A percentile compares a stretch with the other conserved stretches of the same genome.
Evolutionary conservation across 2,113 vertebrate genomes (phyloP).

Genomic region (Stegastes partitus): DNA sequence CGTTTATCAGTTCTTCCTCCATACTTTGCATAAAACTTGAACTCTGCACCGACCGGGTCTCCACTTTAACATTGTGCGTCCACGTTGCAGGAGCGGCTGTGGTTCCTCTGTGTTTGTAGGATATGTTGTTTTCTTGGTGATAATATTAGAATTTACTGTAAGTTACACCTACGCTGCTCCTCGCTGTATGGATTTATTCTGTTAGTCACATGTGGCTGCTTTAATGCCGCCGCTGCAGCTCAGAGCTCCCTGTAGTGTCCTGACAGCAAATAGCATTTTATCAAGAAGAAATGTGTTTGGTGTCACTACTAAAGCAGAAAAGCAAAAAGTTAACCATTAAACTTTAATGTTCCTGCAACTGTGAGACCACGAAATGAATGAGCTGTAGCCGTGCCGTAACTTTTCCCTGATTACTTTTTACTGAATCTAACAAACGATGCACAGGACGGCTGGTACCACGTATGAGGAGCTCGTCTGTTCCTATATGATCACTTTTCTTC

Average conservation of each 20-base stretch:
- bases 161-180: too few relatives aligned
- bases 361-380: constrained; percentile 7
- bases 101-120: too few relatives aligned
- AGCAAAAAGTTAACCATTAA: not conserved
- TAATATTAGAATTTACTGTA: too few relatives aligned
- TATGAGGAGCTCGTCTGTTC: constrained; percentile 6
- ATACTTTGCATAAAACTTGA: too few relatives aligned
- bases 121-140: too few relatives aligned
- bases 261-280: constrained; percentile 13
- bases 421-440: constrained; percentile 12
- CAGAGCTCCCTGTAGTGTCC: not conserved
- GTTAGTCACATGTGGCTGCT: too few relatives aligned
- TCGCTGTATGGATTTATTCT: too few relatives aligned
- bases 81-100: too few relatives aligned
- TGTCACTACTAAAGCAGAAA: not conserved
- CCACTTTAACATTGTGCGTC: too few relatives aligned
- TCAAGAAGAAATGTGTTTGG: constrained; percentile 13
- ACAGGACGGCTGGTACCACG: constrained; percentile 2
- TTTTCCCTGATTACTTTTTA: constrained; percentile 14
- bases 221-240: not conserved
- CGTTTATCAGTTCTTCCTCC: too few relatives aligned
- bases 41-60: too few relatives aligned
- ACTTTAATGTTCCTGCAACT: not conserved
- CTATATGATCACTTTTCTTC: constrained; percentile 30
- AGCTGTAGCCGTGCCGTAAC: not conserved